These are phyloP conservation scores for Dendroctonus ponderosae DNA, from an alignment of 1,140 invertebrate species.

Conservation along the genomic window DNA sequence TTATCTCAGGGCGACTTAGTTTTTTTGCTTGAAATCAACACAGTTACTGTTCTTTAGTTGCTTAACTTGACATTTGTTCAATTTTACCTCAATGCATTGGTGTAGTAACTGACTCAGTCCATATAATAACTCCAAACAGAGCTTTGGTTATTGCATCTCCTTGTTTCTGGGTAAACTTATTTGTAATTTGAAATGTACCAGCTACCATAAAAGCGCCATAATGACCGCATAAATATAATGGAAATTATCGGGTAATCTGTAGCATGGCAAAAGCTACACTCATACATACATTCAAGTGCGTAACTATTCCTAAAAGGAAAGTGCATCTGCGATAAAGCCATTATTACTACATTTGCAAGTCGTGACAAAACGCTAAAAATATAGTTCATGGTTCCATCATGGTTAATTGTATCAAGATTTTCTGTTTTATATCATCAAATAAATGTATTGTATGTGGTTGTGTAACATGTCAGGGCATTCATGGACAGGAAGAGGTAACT, in stretches of 20 bases:
- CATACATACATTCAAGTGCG: constrained; percentile 7
- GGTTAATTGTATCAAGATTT: background rate
- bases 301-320: constrained; percentile 24
- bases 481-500: too few relatives aligned
- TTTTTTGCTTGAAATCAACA: too few relatives aligned
- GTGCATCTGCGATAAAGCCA: constrained; percentile 27
- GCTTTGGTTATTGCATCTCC: constrained; percentile 3
- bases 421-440: too few relatives aligned
- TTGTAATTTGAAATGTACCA: constrained; percentile 10
- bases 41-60: too few relatives aligned
- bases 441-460: too few relatives aligned
- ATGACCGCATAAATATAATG: constrained; percentile 18
- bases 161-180: background rate
- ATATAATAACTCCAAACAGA: background rate
- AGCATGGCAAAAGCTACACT: constrained; percentile 3
- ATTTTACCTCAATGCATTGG: background rate
- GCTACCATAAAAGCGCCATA: constrained; percentile 19
- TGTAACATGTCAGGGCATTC: too few relatives aligned
- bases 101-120: background rate
- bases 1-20: too few relatives aligned
- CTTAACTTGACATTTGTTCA: too few relatives aligned
- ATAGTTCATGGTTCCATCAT: constrained; percentile 9
- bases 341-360: constrained; percentile 16
- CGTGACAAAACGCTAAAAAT: constrained; percentile 25
- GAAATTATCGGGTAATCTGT: constrained; percentile 19